Evolutionary conservation across 2,797 vertebrate genomes (phyloP).

Genomic region (Macroramphosus scolopax): DNA sequence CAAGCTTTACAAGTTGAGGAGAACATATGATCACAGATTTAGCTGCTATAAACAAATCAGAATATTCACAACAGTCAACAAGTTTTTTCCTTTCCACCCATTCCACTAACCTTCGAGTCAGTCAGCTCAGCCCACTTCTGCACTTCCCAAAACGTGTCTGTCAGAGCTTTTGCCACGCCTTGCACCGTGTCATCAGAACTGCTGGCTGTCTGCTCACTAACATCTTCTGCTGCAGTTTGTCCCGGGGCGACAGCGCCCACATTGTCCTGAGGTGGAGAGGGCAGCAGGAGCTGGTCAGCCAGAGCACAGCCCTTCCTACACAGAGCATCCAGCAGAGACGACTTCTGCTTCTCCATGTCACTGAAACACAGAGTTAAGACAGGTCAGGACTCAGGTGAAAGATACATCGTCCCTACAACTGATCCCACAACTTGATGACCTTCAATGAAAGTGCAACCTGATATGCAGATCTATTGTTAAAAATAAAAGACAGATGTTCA

Average conservation of each 20-base stretch:
- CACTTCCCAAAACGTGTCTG: slow-evolving; percentile 92
- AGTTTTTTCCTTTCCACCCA: too few species aligned
- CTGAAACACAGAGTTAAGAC: slow-evolving; percentile 70
- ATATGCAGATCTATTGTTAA: not conserved
- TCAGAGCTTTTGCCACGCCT: slow-evolving; percentile 75
- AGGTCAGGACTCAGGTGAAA: not conserved
- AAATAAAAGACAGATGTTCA: not conserved
- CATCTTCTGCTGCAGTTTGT: slow-evolving; percentile 15
- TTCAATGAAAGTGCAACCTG: not conserved
- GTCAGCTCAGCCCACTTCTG: slow-evolving; percentile 96
- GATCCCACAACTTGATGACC: not conserved
- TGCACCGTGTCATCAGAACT: slow-evolving; percentile 84
- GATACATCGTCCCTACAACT: not conserved
- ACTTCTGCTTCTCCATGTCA: slow-evolving; percentile 98
- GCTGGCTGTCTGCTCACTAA: slow-evolving; percentile 65
- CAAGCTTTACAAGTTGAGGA: too few species aligned
- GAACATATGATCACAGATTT: too few species aligned
- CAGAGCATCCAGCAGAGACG: slow-evolving; percentile 89
- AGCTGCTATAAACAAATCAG: too few species aligned
- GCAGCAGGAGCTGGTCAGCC: slow-evolving; percentile 87
- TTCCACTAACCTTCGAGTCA: slow-evolving; percentile 90
- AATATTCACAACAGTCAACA: too few species aligned
- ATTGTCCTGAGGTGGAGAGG: slow-evolving; percentile 78
- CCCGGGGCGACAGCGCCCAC: slow-evolving; percentile 64
- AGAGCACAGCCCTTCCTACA: slow-evolving; percentile 92